A percentile compares a stretch with the other conserved stretches of the same genome.
Conservation (phyloP, 2,113 vertebrate species). For the Crypturellus undulatus region DNA sequence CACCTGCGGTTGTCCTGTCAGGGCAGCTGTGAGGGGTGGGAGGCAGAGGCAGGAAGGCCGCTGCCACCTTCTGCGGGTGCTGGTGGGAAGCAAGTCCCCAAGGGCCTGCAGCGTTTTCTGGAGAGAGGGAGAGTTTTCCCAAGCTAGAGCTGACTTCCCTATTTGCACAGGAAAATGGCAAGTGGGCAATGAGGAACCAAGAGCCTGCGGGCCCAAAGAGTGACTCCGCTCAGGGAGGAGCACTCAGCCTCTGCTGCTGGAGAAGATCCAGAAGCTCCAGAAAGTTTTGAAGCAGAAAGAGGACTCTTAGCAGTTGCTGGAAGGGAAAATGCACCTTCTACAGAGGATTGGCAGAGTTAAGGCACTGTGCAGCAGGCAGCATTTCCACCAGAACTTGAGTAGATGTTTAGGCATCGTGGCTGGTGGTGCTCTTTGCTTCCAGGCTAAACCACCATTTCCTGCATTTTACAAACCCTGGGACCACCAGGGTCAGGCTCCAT, state of each 20-base stretch:
- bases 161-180: background rate
- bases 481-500: background rate
- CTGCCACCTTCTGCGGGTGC: background rate
- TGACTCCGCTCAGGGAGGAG: background rate
- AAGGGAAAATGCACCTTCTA: background rate
- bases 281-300: background rate
- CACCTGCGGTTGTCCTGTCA: background rate
- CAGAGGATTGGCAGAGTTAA: background rate
- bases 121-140: background rate
- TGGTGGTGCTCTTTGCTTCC: background rate
- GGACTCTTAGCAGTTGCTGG: background rate
- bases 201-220: background rate
- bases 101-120: background rate
- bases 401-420: background rate
- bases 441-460: background rate
- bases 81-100: fast-evolving
- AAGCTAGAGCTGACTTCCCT: background rate
- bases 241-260: background rate
- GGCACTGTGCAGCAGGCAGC: fast-evolving
- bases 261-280: background rate
- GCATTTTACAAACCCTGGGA: background rate
- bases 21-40: background rate
- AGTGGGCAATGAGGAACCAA: background rate
- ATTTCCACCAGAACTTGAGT: background rate
- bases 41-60: background rate